Evolutionary conservation across 1,140 invertebrate genomes (phyloP).

Genomic region (Anadara kagoshimensis): DNA sequence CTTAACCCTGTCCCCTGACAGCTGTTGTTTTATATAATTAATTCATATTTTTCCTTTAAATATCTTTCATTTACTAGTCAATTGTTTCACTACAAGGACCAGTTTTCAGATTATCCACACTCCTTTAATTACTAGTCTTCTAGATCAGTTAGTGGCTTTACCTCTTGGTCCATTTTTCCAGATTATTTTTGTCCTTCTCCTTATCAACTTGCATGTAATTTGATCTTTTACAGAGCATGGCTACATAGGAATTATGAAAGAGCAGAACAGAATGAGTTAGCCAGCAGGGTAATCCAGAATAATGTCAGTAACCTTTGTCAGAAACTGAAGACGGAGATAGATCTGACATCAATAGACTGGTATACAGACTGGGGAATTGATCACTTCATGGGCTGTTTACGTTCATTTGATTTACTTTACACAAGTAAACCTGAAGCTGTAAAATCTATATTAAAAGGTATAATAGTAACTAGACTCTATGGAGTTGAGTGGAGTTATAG

Average conservation of each 20-base stretch:
- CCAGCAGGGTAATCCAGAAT: slow-evolving; percentile 37
- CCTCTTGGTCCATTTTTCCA: no score
- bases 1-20: no score
- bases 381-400: slow-evolving; percentile 54
- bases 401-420: slow-evolving; percentile 51
- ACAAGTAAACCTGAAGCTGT: slow-evolving; percentile 41
- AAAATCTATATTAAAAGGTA: slow-evolving; percentile 49
- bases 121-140: no score
- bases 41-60: no score
- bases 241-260: slow-evolving; percentile 46
- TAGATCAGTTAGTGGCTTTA: no score
- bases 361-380: slow-evolving; percentile 54
- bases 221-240: slow-evolving; percentile 46
- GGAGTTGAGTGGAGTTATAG: background rate
- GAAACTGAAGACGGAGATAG: slow-evolving; percentile 30
- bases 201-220: background rate
- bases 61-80: no score
- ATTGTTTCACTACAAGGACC: no score
- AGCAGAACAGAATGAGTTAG: slow-evolving; percentile 26
- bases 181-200: background rate
- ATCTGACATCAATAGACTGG: slow-evolving; percentile 50
- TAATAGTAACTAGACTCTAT: no score
- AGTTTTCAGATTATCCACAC: no score
- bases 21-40: no score
- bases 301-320: slow-evolving; percentile 43